phyloP scores from a whole-genome alignment of 2,888 invertebrate genomes.

The Hirtodrosophila duncani region DNA sequence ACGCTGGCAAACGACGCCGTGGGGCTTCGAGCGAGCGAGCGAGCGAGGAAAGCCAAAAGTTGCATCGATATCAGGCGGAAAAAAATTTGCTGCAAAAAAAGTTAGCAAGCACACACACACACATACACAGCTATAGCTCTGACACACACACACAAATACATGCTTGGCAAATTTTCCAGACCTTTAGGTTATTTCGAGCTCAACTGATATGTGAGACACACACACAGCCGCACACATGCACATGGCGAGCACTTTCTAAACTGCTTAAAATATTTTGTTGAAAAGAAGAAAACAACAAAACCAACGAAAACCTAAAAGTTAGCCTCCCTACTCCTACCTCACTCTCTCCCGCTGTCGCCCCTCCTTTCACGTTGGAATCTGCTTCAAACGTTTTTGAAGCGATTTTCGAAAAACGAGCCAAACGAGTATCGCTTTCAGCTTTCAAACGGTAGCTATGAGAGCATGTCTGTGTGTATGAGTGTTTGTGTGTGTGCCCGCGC shows the following conservation, averaged over 20 bases:
- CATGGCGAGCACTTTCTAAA: slow-evolving; percentile 50
- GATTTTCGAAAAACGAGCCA: slow-evolving; percentile 42
- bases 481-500: slow-evolving; percentile 9
- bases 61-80: slow-evolving; percentile 34
- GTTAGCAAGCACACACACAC: slow-evolving; percentile 37
- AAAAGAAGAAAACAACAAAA: slow-evolving; percentile 45
- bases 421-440: slow-evolving; percentile 33
- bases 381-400: slow-evolving; percentile 55
- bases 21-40: too few species aligned
- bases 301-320: slow-evolving; percentile 54
- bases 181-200: slow-evolving; percentile 18
- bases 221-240: slow-evolving; percentile 19
- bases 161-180: slow-evolving; percentile 68
- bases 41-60: slow-evolving; percentile 30
- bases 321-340: slow-evolving; percentile 7
- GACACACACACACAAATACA: slow-evolving; percentile 19
- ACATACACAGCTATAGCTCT: slow-evolving; percentile 9
- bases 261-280: slow-evolving; percentile 68
- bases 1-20: background rate
- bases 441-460: slow-evolving; percentile 46
- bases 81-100: slow-evolving; percentile 16
- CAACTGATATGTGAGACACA: slow-evolving; percentile 46
- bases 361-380: background rate
- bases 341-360: background rate
- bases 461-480: slow-evolving; percentile 9